Base-by-base conservation (phyloP, 2,888 invertebrate species). In the Heteromurus nitidus region DNA sequence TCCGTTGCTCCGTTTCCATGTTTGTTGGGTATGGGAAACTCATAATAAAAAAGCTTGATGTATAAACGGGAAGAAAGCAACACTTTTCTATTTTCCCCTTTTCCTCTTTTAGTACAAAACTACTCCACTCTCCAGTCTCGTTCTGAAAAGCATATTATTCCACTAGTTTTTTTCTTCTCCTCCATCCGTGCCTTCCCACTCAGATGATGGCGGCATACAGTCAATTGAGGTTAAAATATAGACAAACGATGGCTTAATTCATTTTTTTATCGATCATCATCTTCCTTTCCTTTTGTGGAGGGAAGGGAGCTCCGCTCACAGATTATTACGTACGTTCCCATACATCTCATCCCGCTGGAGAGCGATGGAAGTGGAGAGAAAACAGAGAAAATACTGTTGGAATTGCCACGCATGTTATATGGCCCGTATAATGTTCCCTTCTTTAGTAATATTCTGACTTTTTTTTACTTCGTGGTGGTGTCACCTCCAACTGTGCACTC, bases 171-270 rank as follows among this genome's bases (percentile, higher is more conserved):
- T 36, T 36, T 36, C 13, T 36, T 36, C 36, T n/a, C n/a, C 20
- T 50, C 50, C n/a, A 7, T 50, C 50, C n/a, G 11, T n/a, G 3
- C 26, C 42, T 65, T 20, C 36, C 47, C 13, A 36, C 2, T 36
- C 18, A 44, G 47, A 64, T 31, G 50, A 50, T 53, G 24, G 67
- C 53, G 67, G 60, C 2, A 65, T 42, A 24, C 44, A 86, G 80
- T 81, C 86, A 86, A 86, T 87, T 86, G 86, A 85, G 86, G 82
- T 82, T 84, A 84, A 85, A 87, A 86, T 86, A 87, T 85, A 85
- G 87, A 86, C 42, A 73, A 47, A 86, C 84, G 87, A 87, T 87
- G 86, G 87, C 86, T 87, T 87, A 87, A 87, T 87, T 87, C 86
- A 86, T 85, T 87, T 86, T 84, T 85, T 83, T 76, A 85, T 84